Evolutionary conservation across 2,797 vertebrate species (phyloP).

Genomic region (Eospalax fontanierii): DNA sequence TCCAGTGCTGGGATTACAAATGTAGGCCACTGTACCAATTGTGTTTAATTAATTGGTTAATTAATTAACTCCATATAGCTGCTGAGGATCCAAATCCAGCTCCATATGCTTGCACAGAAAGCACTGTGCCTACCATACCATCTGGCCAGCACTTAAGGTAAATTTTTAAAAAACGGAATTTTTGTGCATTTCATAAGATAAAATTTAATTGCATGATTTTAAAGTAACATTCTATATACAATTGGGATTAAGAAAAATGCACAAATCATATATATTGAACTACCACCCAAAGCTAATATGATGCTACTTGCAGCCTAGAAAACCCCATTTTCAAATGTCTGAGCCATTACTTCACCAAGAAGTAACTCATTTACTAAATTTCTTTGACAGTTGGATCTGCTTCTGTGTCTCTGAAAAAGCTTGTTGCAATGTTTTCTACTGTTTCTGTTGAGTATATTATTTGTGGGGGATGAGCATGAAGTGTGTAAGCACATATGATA

Average conservation of each 20-base stretch:
- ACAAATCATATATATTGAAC: neutral
- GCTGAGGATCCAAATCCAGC: neutral
- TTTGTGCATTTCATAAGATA: neutral
- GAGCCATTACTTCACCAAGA: no score
- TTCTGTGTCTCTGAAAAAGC: neutral
- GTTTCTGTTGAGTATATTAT: neutral
- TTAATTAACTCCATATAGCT: no score
- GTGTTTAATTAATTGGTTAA: neutral
- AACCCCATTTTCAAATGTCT: rapidly evolving
- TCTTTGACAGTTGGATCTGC: neutral
- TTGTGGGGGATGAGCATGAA: no score
- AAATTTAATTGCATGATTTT: neutral
- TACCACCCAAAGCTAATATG: neutral
- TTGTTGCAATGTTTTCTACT: no score
- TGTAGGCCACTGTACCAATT: neutral
- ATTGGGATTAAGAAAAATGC: neutral
- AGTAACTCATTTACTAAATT: no score
- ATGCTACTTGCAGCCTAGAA: no score
- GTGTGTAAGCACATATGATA: neutral
- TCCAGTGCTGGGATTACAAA: neutral
- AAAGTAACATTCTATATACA: neutral
- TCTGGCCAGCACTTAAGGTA: neutral
- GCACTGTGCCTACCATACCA: no score
- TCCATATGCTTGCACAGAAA: no score
- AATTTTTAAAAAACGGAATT: no score